Base-by-base conservation (phyloP, 2,888 invertebrate species). In the Hymenopus coronatus region DNA sequence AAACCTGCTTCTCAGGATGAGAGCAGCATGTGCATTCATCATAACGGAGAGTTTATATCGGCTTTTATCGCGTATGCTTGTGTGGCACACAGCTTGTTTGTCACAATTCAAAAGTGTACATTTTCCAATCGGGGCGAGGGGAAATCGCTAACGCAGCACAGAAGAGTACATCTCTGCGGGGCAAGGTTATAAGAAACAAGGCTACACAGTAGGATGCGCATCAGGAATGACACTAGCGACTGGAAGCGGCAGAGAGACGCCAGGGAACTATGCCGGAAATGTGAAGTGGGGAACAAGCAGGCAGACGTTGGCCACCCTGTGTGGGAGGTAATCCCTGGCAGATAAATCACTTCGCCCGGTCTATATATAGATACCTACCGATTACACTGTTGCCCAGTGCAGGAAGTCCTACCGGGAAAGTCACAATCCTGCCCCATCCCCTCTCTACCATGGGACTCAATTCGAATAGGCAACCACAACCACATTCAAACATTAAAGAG, bases 311-410 rank as follows among this genome's bases (percentile, higher is more conserved):
- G 54, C 54, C 20, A 70, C 54, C 15, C 54, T 70, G 54, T 70
- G 15, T 70, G 54, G 25, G 54, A 70, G 89, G 89, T 89, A 89
- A 89, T 89, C 89, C 89, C 83, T 87, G 82, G 83, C 89, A 89
- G 88, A 89, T 89, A 89, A 89, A 89, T 89, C 89, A 89, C 89
- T 82, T 83, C 88, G 87, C 89, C 27, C 70, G 83, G 54, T 82
- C 89, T 82, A 87, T 30, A 28, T 28, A 28, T 28, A 30, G 46
- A 40, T 54, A 28, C 70, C 40, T 28, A 84, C 40, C 83, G 83
- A 82, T 82, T 87, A 87, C 40, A 70, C 54, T 70, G 54, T 70
- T 70, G 40, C 40, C 40, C 40, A 40, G 40, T 40, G 54, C 54
- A 70, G 54, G 54, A 70, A 70, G 54, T 70, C 20, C 54, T 70